Evolutionary conservation across 2,888 invertebrate genomes (phyloP).

Genomic region (Bruchidius siliquastri): DNA sequence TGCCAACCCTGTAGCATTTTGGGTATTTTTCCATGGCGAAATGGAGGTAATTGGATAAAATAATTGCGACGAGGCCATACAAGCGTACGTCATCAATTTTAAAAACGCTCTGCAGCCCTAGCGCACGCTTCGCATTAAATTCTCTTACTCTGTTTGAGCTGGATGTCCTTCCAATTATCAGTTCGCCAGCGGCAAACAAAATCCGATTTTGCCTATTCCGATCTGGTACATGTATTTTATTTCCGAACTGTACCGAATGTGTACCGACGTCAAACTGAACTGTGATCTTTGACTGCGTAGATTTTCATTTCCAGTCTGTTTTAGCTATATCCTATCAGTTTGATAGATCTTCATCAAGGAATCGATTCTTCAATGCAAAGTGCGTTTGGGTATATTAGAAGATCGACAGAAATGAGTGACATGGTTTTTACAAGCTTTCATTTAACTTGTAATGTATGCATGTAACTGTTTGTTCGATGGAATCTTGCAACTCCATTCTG

Average conservation of each 20-base stretch:
- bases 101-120: neutral
- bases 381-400: too few relatives aligned
- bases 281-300: neutral
- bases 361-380: too few relatives aligned
- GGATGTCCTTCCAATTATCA: conserved; percentile 15
- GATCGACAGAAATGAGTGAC: too few relatives aligned
- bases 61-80: neutral
- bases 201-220: neutral
- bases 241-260: neutral
- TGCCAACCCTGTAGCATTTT: neutral
- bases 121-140: conserved; percentile 8
- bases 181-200: conserved; percentile 2
- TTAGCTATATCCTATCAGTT: too few relatives aligned
- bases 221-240: neutral
- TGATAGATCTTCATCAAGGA: too few relatives aligned
- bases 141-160: conserved; percentile 12
- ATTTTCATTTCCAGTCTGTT: too few relatives aligned
- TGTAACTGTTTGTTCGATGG: too few relatives aligned
- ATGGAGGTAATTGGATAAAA: neutral
- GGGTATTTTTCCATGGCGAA: neutral
- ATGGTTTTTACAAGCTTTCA: too few relatives aligned
- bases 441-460: too few relatives aligned
- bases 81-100: neutral
- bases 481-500: too few relatives aligned
- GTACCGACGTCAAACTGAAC: neutral